A percentile compares a stretch with the other conserved stretches of the same genome.
Evolutionary conservation across 1,140 invertebrate species (phyloP).

Genomic region (Xylocopa sonorina): DNA sequence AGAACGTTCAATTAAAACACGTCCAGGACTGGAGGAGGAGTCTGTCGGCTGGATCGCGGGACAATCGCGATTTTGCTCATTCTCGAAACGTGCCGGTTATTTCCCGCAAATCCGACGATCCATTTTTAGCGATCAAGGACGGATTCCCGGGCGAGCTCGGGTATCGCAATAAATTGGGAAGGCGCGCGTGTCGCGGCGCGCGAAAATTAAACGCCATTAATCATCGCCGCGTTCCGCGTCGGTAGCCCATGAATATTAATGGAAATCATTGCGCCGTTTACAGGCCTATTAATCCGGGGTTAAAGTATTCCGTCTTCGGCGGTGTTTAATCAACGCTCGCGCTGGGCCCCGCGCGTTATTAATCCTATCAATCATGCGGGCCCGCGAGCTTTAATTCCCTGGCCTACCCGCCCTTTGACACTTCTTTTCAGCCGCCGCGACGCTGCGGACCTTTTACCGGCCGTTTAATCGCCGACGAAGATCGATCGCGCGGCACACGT

Average conservation of each 20-base stretch:
- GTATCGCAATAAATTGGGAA: constrained; percentile 56
- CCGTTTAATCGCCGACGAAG: constrained; percentile 41
- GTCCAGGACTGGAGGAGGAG: too few relatives aligned
- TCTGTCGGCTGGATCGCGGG: too few relatives aligned
- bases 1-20: not conserved
- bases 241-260: constrained; percentile 80
- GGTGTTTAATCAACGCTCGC: constrained; percentile 74
- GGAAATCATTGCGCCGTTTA: constrained; percentile 79
- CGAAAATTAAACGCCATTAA: constrained; percentile 75
- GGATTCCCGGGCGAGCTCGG: not conserved
- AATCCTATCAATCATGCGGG: constrained; percentile 80
- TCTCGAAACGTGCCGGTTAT: not conserved
- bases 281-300: constrained; percentile 79
- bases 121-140: not conserved
- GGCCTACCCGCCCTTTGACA: constrained; percentile 27
- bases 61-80: not conserved
- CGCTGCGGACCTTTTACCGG: too few relatives aligned
- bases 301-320: constrained; percentile 78
- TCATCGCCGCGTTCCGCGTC: constrained; percentile 69
- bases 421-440: constrained; percentile 16
- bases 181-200: constrained; percentile 63
- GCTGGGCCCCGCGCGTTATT: constrained; percentile 70
- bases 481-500: constrained; percentile 30
- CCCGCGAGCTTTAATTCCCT: constrained; percentile 52
- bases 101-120: not conserved